phyloP scores from a whole-genome alignment of 2,113 vertebrate genomes.

The Sylvietta virens region DNA sequence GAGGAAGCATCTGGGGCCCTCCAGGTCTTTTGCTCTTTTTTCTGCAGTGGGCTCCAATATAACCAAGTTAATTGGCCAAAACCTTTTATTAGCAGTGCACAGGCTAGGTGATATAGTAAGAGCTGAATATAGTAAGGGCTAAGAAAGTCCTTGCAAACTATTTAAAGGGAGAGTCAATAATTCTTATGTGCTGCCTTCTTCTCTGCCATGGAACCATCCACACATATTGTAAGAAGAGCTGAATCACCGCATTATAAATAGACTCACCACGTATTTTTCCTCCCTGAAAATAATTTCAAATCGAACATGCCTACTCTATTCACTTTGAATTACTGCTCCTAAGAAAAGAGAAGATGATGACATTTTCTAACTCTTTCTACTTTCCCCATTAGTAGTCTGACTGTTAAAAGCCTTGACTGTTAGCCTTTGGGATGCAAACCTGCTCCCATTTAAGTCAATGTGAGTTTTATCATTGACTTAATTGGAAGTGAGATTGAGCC shows the following conservation, averaged over 20 bases:
- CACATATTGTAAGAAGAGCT: not conserved
- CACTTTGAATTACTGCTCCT: constrained; percentile 28
- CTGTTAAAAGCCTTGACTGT: constrained; percentile 38
- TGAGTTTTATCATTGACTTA: constrained; percentile 50
- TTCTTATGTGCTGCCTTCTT: not conserved
- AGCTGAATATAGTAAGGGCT: not conserved
- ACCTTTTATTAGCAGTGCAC: not conserved
- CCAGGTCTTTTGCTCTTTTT: not conserved
- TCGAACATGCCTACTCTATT: constrained; percentile 25
- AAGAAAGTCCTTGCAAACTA: not conserved
- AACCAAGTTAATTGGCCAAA: not conserved
- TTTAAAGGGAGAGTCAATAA: not conserved
- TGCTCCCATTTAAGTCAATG: constrained; percentile 45
- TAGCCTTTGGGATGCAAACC: constrained; percentile 54
- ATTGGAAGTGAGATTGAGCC: constrained; percentile 50
- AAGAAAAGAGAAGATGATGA: not conserved
- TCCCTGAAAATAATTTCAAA: constrained; percentile 39
- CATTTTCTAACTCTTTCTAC: constrained; percentile 24
- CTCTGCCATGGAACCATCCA: not conserved
- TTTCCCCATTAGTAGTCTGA: constrained; percentile 24
- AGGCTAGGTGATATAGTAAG: not conserved
- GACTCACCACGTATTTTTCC: not conserved
- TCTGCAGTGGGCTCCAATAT: not conserved
- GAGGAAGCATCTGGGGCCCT: rapidly evolving
- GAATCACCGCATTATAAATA: constrained; percentile 41